Evolutionary conservation across 2,888 invertebrate genomes (phyloP).

Genomic region (Acleris emargana): DNA sequence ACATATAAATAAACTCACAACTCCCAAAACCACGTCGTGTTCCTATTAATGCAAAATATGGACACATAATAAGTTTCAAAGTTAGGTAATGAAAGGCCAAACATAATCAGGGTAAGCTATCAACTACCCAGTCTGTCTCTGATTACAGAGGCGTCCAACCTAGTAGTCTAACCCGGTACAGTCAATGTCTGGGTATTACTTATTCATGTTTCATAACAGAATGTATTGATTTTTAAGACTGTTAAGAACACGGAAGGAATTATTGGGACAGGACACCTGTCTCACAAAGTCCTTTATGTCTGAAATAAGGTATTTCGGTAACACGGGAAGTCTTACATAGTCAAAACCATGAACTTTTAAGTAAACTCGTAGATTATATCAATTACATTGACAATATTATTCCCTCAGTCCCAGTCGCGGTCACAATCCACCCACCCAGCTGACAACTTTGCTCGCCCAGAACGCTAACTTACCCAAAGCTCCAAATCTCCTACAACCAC

Average conservation of each 20-base stretch:
- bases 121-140: constrained; percentile 4
- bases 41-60: background rate
- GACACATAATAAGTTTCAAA: background rate
- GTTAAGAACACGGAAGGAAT: too few relatives aligned
- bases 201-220: too few relatives aligned
- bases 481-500: constrained; percentile 52
- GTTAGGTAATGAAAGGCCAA: constrained; percentile 46
- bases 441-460: constrained; percentile 53
- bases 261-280: too few relatives aligned
- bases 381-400: background rate
- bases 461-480: constrained; percentile 47
- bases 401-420: constrained; percentile 7
- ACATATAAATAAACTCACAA: too few relatives aligned
- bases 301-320: too few relatives aligned
- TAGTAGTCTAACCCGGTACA: too few relatives aligned
- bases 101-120: background rate
- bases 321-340: background rate
- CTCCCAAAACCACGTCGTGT: too few relatives aligned
- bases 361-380: background rate
- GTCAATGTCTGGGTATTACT: too few relatives aligned
- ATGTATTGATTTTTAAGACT: too few relatives aligned
- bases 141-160: constrained; percentile 5
- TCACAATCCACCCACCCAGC: constrained; percentile 43
- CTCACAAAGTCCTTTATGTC: too few relatives aligned
- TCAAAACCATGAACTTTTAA: too few relatives aligned